Percentiles rank a stretch among this genome's conserved stretches.
Conservation (phyloP, 1,140 invertebrate species). For the Formica exsecta region DNA sequence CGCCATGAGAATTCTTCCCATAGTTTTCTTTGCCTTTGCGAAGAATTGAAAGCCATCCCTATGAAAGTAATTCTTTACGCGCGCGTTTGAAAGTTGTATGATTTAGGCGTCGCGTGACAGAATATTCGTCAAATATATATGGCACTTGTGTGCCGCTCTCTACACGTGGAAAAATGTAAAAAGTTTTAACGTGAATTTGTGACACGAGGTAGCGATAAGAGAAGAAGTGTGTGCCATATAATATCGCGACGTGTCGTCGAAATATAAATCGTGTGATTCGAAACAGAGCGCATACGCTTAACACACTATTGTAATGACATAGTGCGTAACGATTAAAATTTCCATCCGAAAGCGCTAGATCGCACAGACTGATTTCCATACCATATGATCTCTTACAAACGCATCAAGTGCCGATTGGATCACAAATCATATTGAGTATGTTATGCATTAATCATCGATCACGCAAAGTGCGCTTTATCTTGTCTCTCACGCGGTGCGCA, state of each 20-base stretch:
- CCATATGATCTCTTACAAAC: constrained; percentile 28
- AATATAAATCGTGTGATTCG: constrained; percentile 48
- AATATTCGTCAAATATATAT: constrained; percentile 44
- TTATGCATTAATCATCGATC: constrained; percentile 54
- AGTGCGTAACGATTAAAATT: constrained; percentile 55
- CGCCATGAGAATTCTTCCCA: constrained; percentile 35
- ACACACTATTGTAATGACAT: constrained; percentile 45
- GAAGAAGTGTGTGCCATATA: constrained; percentile 5
- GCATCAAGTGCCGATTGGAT: constrained; percentile 29
- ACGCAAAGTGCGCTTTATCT: constrained; percentile 27
- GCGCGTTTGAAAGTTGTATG: constrained; percentile 24
- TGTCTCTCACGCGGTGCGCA: background rate
- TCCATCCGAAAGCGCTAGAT: constrained; percentile 52
- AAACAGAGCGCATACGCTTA: constrained; percentile 39
- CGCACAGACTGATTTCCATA: constrained; percentile 39
- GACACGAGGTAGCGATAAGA: constrained; percentile 40
- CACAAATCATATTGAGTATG: constrained; percentile 37
- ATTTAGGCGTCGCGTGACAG: constrained; percentile 26
- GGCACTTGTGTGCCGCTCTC: constrained; percentile 14
- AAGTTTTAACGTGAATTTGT: constrained; percentile 59
- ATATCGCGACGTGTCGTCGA: constrained; percentile 23
- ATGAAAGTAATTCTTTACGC: constrained; percentile 46
- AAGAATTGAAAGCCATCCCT: constrained; percentile 46
- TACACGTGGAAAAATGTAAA: constrained; percentile 41
- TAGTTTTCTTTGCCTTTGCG: background rate